Base-by-base conservation (phyloP, 30 jellyfish, hydroid and myxozoan genomes). In the Morbakka virulenta region DNA sequence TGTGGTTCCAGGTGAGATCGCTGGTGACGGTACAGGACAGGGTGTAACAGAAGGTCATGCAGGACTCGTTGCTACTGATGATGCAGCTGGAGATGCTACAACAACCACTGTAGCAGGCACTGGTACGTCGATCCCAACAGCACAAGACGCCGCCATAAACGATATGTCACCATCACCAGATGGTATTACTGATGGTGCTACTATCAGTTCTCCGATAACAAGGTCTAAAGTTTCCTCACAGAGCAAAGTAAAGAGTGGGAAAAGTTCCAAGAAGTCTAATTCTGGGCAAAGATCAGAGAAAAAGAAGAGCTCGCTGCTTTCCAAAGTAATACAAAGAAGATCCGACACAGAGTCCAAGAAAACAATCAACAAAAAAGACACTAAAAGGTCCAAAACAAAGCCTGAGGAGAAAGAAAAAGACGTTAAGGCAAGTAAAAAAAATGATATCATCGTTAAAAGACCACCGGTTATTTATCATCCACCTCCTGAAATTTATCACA, bases 391-490 rank as follows among this genome's bases (percentile, higher is more conserved):
- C 1, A 83, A 73, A 72, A 83, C 63, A 67, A 30, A 64, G 20
- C 52, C 64, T 49, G 89, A 53, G n/a, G 96, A 67, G 28, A 62
- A 81, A 32, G 53, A 74, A 61, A 75, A 72, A n/a, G 77, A 69
- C 20, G 95, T 73, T 20, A 85, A 85, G 52, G 87, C 94, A 67
- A 85, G 89, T 75, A 92, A 92, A 77, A 92, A 92, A 76, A 92
- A 92, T 72, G 99, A 92, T 33, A 92, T 92, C 67, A 85, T 92
- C 26, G 99, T 92, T 22, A 92, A 92, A 48, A 82, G 99, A 31
- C 99, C 99, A 51, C 99, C 99, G 1, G 99, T 92, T 52, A 92
- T 92, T 34, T 92, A 92, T 61, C 99, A 92, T 77, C 99, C 99
- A 35, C 99, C 99, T 32, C 99, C 99, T 4, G 99, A 92, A 84